Evolutionary conservation across 1,140 invertebrate species (phyloP).

Genomic region (Bombus affinis): DNA sequence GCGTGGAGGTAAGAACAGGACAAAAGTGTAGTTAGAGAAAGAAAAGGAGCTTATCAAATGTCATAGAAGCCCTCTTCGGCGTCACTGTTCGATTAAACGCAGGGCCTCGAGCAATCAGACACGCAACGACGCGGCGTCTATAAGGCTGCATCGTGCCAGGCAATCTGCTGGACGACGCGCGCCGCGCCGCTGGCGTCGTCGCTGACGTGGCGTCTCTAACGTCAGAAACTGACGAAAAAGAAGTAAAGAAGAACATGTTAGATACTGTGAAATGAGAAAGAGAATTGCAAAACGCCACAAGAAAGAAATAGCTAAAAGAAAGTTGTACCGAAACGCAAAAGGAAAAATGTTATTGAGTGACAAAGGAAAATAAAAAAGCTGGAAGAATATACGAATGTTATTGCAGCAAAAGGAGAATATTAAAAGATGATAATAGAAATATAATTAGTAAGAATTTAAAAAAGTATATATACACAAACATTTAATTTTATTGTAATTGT

Average conservation of each 20-base stretch:
- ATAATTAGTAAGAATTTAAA: not conserved
- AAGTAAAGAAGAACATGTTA: not conserved
- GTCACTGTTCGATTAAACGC: conserved; percentile 14
- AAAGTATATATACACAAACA: too few species aligned
- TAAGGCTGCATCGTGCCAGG: conserved; percentile 13
- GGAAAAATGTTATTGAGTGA: not conserved
- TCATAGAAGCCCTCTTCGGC: not conserved
- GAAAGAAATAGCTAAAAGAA: not conserved
- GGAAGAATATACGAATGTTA: not conserved
- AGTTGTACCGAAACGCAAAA: not conserved
- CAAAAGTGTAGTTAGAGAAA: not conserved
- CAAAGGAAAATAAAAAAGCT: not conserved
- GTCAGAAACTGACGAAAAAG: not conserved
- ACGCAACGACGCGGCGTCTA: not conserved
- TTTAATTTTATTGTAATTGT: not conserved
- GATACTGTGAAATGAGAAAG: not conserved
- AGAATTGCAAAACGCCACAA: not conserved
- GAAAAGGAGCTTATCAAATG: not conserved
- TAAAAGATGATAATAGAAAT: not conserved
- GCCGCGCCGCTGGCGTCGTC: conserved; percentile 1
- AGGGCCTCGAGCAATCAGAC: conserved; percentile 10
- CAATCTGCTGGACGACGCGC: not conserved
- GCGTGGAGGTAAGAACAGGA: not conserved
- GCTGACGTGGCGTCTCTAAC: not conserved
- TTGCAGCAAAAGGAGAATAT: not conserved